A percentile compares a stretch with the other conserved stretches of the same genome.
Evolutionary conservation across 2,888 invertebrate species (phyloP).

Genomic region (Trichogramma evanescens): DNA sequence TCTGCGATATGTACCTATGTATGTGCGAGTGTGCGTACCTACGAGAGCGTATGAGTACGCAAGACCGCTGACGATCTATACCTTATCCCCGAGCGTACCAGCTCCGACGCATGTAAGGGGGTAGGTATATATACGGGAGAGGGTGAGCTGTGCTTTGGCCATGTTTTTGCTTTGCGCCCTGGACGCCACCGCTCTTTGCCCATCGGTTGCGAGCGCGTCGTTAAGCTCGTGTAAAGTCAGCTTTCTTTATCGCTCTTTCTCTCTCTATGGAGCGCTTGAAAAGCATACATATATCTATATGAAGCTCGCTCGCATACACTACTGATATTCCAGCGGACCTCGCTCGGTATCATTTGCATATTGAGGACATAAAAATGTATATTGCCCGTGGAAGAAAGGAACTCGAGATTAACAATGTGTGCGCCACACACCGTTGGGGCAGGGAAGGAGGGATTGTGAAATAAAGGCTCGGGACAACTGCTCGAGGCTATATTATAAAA

Average conservation of each 20-base stretch:
- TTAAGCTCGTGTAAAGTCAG: slow-evolving; percentile 18
- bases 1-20: too few relatives aligned
- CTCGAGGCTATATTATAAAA: not conserved
- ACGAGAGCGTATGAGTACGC: too few relatives aligned
- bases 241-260: slow-evolving; percentile 15
- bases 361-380: slow-evolving; percentile 24
- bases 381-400: slow-evolving; percentile 21
- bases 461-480: too few relatives aligned
- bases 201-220: slow-evolving; percentile 8
- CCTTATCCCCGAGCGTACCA: not conserved
- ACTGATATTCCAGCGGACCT: slow-evolving; percentile 14
- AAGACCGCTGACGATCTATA: too few relatives aligned
- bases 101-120: not conserved
- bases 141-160: not conserved
- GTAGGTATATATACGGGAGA: not conserved
- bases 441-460: too few relatives aligned
- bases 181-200: not conserved
- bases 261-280: slow-evolving; percentile 10
- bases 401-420: slow-evolving; percentile 15
- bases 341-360: slow-evolving; percentile 19
- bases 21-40: too few relatives aligned
- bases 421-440: too few relatives aligned
- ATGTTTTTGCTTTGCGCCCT: slow-evolving; percentile 9
- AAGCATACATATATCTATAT: not conserved
- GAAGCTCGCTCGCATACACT: slow-evolving; percentile 16